Evolutionary conservation across 2,797 vertebrate genomes (phyloP), one percentile per base, ranked within the genome.

Genomic region (Lacerta viridis): DNA sequence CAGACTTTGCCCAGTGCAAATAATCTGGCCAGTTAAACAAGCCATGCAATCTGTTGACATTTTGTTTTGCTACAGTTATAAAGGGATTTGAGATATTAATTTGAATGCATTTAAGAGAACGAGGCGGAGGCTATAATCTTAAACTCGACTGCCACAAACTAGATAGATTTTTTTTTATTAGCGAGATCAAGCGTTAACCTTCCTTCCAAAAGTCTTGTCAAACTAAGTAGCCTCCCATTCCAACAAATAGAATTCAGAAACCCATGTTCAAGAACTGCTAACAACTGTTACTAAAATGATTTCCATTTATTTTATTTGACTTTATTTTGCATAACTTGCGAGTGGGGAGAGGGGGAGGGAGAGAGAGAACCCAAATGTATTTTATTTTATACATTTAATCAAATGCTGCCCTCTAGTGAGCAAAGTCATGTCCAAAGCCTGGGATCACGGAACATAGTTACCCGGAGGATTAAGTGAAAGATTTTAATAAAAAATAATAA

Each of bases 331-430:
- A 87, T 90, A 17, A 33, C 17, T 77, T 39, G 61, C 0, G 82
- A 1, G 39, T 84, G 80, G 64, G 83, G 68, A 43, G 55, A 29
- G 27, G 11, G 4, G 39, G 59, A 41, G 50, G 13, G 50, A 50
- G 46, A 50, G 46, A 50, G 50, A 50, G 11, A 61, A 72, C 50
- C 36, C 36, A 55, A 92, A 94, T 88, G 43, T 55, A 43, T 64
- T 64, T n/a, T 3, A 43, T 86, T 88, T 91, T 10, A 89, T 86
- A 97, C 97, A 93, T 80, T 96, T 97, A 94, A 96, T 97, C 97
- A 96, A 96, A 97, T 97, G 96, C 97, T 97, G 97, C 97, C 97
- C 97, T 96, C 97, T 97, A 96, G 97, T 93, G 97, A 97, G 80
- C 59, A 90, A 43, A 90, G 0, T 74, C 8, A 85, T 86, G 80